These are phyloP conservation scores for Lamellibrachia columna DNA, from an alignment of 2,888 invertebrate genomes.

Conservation along the genomic window DNA sequence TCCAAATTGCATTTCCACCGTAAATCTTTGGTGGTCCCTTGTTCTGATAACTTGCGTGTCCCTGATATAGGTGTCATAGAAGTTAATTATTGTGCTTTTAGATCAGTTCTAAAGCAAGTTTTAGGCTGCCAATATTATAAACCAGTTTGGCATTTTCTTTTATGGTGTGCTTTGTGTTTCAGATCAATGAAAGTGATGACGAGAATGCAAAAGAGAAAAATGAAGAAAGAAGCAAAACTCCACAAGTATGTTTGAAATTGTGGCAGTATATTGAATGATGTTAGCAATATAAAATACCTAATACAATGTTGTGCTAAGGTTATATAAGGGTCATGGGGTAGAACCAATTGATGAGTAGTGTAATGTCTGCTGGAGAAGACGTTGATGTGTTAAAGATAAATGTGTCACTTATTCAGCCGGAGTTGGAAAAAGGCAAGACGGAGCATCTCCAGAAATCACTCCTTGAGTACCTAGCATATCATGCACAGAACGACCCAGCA, in stretches of 20 bases:
- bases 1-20: too few relatives aligned
- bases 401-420: background rate
- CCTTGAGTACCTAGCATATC: constrained; percentile 61
- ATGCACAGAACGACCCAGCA: constrained; percentile 63
- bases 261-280: background rate
- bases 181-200: background rate
- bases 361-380: background rate
- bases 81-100: too few relatives aligned
- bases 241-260: background rate
- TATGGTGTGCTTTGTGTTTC: background rate
- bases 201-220: constrained; percentile 8
- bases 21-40: too few relatives aligned
- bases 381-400: background rate
- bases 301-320: background rate
- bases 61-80: too few relatives aligned
- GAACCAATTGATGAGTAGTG: background rate
- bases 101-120: too few relatives aligned
- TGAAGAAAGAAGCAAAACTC: background rate
- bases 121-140: background rate
- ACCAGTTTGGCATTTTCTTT: background rate
- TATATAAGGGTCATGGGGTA: background rate
- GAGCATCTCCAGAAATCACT: constrained; percentile 61
- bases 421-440: constrained; percentile 45
- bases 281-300: background rate
- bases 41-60: too few relatives aligned